Base-by-base conservation (phyloP, 1,140 invertebrate genomes). In the Coelopa frigida region DNA sequence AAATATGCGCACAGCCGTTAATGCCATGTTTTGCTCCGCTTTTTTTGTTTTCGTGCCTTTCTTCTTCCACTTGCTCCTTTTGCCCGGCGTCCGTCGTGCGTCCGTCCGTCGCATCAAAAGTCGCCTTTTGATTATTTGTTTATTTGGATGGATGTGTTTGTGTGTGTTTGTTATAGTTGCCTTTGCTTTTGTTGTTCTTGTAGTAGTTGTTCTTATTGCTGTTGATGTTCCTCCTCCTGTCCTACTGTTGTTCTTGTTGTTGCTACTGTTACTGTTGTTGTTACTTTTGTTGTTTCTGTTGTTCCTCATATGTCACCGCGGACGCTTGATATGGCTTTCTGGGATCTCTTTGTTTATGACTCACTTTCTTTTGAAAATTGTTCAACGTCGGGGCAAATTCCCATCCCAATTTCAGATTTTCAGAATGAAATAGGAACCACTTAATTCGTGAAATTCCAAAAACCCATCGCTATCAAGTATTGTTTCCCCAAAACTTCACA, bases 101-200 rank as follows among this genome's bases (percentile, higher is more conserved):
- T 29, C 27, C 27, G 14, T 29, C 27, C 27, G 27, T 29, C 27
- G 8, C 27, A 29, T 29, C 14, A 10, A 29, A 8, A 14, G 27
- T 8, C 8, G 14, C 27, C 27, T 44, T 44, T 15, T 21, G 5
- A 20, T 18, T 27, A 5, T 14, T 7, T 21, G 17, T 42, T 27
- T 17, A 15, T 44, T 14, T 17, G 17, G n/a, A 32, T 44, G 29
- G 27, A 29, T 10, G 8, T 32, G 31, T 44, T 32, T 44, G 20
- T 32, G 20, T 33, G 29, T 44, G 50, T 44, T 14, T 47, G 48
- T 11, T 49, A 49, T n/a, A 46, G 32, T 33, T 58, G 53, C 40
- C 51, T 31, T 45, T 51, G 23, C 48, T 58, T 40, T 31, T 48
- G 44, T 27, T 48, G 43, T 26, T 46, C 24, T 40, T 47, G 44